A percentile compares a stretch with the other conserved stretches of the same genome.
These are phyloP conservation scores for Diachasmimorpha longicaudata DNA, from an alignment of 1,140 invertebrate species.

Conservation along the genomic window DNA sequence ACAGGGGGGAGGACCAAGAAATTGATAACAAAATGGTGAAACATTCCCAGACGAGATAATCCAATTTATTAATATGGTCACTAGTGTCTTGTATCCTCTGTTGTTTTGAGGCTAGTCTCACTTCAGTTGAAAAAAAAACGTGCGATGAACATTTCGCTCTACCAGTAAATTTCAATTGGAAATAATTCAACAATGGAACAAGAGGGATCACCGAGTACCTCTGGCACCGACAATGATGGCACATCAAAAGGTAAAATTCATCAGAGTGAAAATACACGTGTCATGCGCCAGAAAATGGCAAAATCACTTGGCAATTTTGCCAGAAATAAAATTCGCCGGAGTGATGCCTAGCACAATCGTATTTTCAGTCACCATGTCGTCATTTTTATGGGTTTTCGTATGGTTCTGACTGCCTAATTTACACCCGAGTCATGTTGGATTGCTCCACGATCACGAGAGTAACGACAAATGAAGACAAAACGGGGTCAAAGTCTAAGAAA, in stretches of 20 bases:
- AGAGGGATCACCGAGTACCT: background rate
- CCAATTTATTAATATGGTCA: slow-evolving; percentile 27
- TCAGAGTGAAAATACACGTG: background rate
- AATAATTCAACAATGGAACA: background rate
- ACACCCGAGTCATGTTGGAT: background rate
- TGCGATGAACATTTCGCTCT: background rate
- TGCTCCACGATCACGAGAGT: background rate
- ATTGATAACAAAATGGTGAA: slow-evolving; percentile 36
- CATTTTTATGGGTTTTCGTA: background rate
- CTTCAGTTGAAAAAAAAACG: background rate
- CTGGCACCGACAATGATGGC: background rate
- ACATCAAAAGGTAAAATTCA: background rate
- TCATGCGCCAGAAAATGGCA: background rate
- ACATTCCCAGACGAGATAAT: slow-evolving; percentile 20
- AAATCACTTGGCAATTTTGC: background rate
- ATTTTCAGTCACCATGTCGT: background rate
- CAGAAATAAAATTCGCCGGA: background rate
- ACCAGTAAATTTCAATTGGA: background rate
- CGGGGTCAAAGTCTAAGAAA: slow-evolving; percentile 2
- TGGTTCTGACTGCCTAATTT: background rate
- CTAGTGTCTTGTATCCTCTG: background rate
- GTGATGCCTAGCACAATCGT: background rate
- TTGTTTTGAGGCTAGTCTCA: slow-evolving; percentile 16
- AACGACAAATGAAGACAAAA: background rate
- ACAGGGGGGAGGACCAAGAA: slow-evolving; percentile 7